phyloP scores from a whole-genome alignment of 1,140 invertebrate genomes.

The Aphaenogaster floridana region DNA sequence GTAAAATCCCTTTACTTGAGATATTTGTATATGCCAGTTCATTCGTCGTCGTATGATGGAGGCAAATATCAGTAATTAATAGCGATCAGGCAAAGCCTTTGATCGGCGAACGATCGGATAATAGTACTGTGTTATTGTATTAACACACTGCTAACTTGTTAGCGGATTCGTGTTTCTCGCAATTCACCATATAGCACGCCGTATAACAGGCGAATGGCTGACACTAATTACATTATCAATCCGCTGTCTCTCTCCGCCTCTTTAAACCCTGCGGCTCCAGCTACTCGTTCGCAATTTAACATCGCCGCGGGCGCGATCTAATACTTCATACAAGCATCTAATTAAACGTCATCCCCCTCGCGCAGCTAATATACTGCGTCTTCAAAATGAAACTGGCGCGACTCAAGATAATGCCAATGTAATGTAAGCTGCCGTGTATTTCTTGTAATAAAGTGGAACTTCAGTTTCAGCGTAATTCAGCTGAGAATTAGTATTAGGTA shows the following conservation, averaged over 20 bases:
- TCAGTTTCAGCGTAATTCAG: background rate
- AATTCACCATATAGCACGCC: background rate
- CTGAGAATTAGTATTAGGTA: constrained; percentile 9
- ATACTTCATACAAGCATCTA: constrained; percentile 42
- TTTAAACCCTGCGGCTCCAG: background rate
- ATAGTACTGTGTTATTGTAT: constrained; percentile 1
- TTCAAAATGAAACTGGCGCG: constrained; percentile 9
- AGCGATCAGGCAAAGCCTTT: background rate
- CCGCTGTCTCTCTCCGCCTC: background rate
- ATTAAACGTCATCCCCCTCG: constrained; percentile 9
- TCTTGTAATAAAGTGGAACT: background rate
- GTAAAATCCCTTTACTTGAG: background rate
- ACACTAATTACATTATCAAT: constrained; percentile 56
- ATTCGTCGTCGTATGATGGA: background rate
- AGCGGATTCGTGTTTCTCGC: constrained; percentile 24
- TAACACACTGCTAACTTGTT: constrained; percentile 22
- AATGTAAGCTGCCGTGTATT: background rate
- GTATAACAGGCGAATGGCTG: constrained; percentile 24
- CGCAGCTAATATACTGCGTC: background rate
- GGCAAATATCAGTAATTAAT: background rate
- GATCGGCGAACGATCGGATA: constrained; percentile 9
- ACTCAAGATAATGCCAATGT: background rate
- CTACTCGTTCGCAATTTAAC: constrained; percentile 35
- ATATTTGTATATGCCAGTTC: background rate
- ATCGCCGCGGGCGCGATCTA: background rate